These are phyloP conservation scores for Brenthis ino DNA, from an alignment of 2,888 invertebrate genomes.

Conservation along the genomic window DNA sequence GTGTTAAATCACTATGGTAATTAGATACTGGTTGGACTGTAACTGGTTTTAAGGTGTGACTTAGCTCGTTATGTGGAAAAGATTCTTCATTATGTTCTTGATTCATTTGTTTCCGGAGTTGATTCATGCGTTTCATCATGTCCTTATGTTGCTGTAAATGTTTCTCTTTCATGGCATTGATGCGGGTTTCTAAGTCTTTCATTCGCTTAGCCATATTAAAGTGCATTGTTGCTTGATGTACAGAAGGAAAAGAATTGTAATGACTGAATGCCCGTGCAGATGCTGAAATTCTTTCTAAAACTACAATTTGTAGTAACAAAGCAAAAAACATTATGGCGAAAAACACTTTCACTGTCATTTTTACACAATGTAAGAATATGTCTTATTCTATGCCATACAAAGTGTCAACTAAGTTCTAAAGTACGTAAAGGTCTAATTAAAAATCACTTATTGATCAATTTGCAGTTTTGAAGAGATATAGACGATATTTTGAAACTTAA, in stretches of 20 bases:
- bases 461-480: background rate
- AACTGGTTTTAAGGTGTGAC: background rate
- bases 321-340: constrained; percentile 14
- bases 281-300: background rate
- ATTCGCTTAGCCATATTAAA: constrained; percentile 4
- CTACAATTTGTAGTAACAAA: background rate
- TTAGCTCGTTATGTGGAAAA: background rate
- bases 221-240: background rate
- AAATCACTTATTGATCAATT: constrained; percentile 7
- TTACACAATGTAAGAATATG: constrained; percentile 1
- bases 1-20: background rate
- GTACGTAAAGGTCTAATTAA: constrained; percentile 6
- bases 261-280: background rate
- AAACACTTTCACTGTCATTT: constrained; percentile 21
- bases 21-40: background rate
- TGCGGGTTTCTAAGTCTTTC: constrained; percentile 2
- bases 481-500: no score
- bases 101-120: background rate
- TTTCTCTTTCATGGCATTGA: constrained; percentile 11
- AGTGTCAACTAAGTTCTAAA: constrained; percentile 13
- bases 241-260: background rate
- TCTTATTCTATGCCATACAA: background rate
- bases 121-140: background rate
- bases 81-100: background rate
- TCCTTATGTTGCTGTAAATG: constrained; percentile 16